Percentiles rank a stretch among this genome's conserved stretches.
phyloP scores from a whole-genome alignment of 2,888 invertebrate genomes.

The Sarcophaga subvicina region DNA sequence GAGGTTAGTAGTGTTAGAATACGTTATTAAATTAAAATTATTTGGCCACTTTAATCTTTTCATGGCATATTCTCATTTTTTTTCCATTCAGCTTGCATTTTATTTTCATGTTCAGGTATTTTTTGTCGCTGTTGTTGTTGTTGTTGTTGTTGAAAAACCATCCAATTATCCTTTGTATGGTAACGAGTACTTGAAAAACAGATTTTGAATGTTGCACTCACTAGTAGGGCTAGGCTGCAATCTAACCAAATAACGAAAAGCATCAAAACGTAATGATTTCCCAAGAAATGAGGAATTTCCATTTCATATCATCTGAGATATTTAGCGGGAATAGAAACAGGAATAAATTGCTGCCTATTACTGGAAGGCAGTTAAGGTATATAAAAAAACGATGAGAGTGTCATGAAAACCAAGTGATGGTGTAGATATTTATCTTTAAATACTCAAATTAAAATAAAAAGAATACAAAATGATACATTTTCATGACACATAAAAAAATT shows the following conservation, averaged over 20 bases:
- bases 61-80: constrained; percentile 7
- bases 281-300: too few species aligned
- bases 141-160: constrained; percentile 11
- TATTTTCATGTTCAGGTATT: background rate
- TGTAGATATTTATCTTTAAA: too few species aligned
- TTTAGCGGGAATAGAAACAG: background rate
- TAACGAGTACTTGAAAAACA: constrained; percentile 26
- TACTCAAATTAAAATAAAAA: too few species aligned
- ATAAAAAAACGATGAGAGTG: too few species aligned
- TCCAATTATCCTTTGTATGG: constrained; percentile 55
- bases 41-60: constrained; percentile 58
- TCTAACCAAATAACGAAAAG: too few species aligned
- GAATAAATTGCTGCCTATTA: background rate
- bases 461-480: too few species aligned
- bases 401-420: too few species aligned
- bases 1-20: background rate
- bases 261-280: too few species aligned
- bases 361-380: background rate
- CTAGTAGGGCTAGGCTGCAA: too few species aligned
- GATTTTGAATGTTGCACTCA: background rate
- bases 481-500: too few species aligned
- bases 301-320: too few species aligned
- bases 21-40: constrained; percentile 62
- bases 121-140: background rate
- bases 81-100: background rate